Conservation (phyloP, 2,113 vertebrate species). For the Triplophysa tibetana region DNA sequence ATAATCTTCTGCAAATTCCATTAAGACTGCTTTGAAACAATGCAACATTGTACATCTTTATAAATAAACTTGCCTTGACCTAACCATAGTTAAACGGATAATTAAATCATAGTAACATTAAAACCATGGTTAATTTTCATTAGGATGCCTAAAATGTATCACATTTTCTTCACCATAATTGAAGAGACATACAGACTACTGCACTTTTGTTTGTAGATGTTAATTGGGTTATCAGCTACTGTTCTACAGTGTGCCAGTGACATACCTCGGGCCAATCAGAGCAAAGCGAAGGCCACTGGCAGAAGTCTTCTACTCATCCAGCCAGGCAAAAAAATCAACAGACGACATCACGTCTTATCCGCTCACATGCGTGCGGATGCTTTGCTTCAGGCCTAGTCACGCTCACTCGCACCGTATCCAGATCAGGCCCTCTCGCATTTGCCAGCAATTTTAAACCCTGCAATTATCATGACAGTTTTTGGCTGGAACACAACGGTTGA, state of each 20-base stretch:
- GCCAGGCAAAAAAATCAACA: not conserved
- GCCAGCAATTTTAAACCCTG: not conserved
- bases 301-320: not conserved
- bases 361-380: constrained; percentile 5
- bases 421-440: not conserved
- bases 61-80: too few relatives aligned
- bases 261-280: constrained; percentile 16
- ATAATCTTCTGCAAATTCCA: too few relatives aligned
- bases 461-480: constrained; percentile 20
- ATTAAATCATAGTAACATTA: too few relatives aligned
- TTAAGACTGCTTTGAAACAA: too few relatives aligned
- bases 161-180: not conserved
- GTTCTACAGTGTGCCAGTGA: not conserved
- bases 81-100: too few relatives aligned
- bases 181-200: constrained; percentile 5
- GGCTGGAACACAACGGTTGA: not conserved
- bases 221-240: not conserved
- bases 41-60: too few relatives aligned
- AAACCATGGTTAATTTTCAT: too few relatives aligned
- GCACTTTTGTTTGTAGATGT: constrained; percentile 20
- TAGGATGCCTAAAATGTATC: not conserved
- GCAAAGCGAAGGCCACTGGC: constrained; percentile 11
- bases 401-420: not conserved
- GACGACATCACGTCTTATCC: not conserved
- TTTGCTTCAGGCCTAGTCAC: not conserved